Conservation (phyloP, 2,113 vertebrate species). For the Benitochromis conjunctus region DNA sequence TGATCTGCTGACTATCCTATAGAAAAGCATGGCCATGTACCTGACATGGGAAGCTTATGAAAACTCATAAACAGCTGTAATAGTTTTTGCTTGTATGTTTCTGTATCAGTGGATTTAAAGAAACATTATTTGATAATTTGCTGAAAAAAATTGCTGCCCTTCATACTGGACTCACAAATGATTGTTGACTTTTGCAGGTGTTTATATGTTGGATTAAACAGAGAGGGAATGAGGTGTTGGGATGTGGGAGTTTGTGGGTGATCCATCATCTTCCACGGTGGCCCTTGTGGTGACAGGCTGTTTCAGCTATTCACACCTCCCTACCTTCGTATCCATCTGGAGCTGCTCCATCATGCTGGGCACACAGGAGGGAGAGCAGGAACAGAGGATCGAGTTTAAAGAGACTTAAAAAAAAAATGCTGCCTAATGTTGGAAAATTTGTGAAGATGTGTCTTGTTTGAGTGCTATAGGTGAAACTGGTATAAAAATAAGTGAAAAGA, state of each 20-base stretch:
- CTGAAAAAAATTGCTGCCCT: not conserved
- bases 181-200: not conserved
- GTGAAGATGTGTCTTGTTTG: not conserved
- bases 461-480: not conserved
- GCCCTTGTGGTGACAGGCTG: constrained; percentile 31
- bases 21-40: not conserved
- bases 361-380: not conserved
- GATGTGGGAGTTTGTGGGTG: not conserved
- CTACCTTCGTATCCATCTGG: constrained; percentile 31
- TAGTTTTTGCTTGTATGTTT: not conserved
- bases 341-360: constrained; percentile 20
- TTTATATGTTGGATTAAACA: not conserved
- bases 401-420: not conserved
- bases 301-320: constrained; percentile 45
- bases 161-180: not conserved
- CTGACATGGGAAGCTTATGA: not conserved
- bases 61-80: not conserved
- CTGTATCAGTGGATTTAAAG: not conserved
- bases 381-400: not conserved
- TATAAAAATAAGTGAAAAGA: not conserved
- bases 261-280: constrained; percentile 29
- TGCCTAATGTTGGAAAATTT: not conserved
- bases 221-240: not conserved
- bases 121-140: not conserved
- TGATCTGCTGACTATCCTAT: not conserved